A percentile compares a stretch with the other conserved stretches of the same genome.
Conservation (phyloP, 2,888 invertebrate genomes). For the Amblyjoppa fuscipennis region DNA sequence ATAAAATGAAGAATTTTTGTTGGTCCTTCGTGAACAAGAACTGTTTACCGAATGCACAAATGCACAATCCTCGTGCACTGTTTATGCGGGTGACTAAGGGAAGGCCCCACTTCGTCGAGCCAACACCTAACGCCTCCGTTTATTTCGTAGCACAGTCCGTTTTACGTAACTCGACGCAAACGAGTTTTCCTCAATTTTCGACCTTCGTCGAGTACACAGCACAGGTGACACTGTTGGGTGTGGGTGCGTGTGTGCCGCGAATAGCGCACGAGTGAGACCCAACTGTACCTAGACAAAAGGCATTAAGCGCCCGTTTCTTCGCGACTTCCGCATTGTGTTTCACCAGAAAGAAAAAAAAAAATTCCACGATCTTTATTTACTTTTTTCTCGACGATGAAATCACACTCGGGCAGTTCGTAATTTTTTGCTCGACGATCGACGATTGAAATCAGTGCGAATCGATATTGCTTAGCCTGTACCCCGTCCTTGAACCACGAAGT, state of each 20-base stretch:
- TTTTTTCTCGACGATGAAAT: background rate
- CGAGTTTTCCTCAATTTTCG: conserved; percentile 35
- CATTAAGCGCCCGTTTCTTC: background rate
- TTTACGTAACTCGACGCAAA: conserved; percentile 39
- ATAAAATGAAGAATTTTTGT: background rate
- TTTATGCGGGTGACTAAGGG: background rate
- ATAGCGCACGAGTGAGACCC: background rate
- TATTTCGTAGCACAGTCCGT: background rate
- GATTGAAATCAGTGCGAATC: background rate
- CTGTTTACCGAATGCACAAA: background rate
- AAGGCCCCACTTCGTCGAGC: background rate
- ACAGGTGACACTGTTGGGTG: background rate
- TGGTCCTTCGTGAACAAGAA: background rate
- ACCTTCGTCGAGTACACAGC: background rate
- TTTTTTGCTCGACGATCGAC: background rate
- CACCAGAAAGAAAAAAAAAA: background rate
- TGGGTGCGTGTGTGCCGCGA: background rate
- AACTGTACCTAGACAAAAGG: background rate
- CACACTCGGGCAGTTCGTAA: no score
- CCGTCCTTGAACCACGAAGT: background rate
- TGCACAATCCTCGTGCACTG: background rate
- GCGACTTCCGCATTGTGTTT: background rate
- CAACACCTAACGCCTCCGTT: conserved; percentile 6
- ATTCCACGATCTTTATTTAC: background rate
- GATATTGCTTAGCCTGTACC: background rate